phyloP scores from a whole-genome alignment of 64 coral and sea anemone genomes.

The Stichodactyla mertensii region DNA sequence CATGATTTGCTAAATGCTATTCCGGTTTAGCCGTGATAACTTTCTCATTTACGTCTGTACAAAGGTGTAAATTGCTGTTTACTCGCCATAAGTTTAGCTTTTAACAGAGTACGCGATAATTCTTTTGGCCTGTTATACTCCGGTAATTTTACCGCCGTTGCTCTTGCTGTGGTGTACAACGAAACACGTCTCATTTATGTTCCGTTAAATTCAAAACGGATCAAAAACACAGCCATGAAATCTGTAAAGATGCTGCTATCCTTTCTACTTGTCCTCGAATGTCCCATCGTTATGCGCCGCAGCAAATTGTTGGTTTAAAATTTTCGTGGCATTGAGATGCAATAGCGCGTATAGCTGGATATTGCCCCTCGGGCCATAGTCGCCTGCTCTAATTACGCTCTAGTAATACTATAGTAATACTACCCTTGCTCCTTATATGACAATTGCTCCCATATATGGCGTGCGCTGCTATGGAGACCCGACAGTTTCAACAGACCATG shows the following conservation, averaged over 20 bases:
- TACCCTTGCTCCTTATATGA: slow-evolving; percentile 86
- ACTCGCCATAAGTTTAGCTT: background rate
- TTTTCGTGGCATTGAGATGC: slow-evolving; percentile 37
- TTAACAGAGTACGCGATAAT: background rate
- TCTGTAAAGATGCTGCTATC: background rate
- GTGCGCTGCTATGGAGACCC: slow-evolving; percentile 77
- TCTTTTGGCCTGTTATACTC: background rate
- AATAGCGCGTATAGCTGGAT: slow-evolving; percentile 48
- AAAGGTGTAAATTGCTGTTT: slow-evolving; percentile 21
- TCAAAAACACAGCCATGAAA: background rate
- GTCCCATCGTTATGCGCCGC: background rate
- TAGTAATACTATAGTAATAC: slow-evolving; percentile 64
- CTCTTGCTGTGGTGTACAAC: background rate
- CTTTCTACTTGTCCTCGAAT: background rate
- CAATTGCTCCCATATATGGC: slow-evolving; percentile 88
- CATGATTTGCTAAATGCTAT: background rate
- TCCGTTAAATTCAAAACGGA: background rate
- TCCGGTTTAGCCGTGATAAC: background rate
- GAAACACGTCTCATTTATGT: background rate
- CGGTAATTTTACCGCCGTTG: background rate
- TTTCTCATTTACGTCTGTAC: background rate
- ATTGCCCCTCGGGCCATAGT: slow-evolving; percentile 56
- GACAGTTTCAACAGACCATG: slow-evolving; percentile 99
- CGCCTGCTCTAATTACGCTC: slow-evolving; percentile 28
- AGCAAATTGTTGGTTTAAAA: background rate